These are phyloP conservation scores for Lamprologus ornatipinnis DNA, from an alignment of 2,113 vertebrate genomes.

Conservation along the genomic window DNA sequence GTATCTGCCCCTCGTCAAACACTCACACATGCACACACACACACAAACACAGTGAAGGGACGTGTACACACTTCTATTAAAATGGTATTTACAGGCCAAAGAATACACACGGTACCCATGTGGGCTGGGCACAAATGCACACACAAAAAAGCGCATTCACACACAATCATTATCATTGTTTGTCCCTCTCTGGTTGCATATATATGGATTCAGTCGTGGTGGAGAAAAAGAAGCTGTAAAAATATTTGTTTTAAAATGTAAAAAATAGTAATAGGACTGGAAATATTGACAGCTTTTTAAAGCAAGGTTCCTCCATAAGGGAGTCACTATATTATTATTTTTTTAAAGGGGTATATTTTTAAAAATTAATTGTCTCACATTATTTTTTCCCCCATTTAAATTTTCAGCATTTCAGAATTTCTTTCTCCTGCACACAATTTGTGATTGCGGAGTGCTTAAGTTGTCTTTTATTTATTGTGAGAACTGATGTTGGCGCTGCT, in stretches of 20 bases:
- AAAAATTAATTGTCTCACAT: not conserved
- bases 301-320: not conserved
- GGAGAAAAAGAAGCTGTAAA: not conserved
- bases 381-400: not conserved
- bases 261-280: conserved; percentile 12
- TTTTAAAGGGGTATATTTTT: not conserved
- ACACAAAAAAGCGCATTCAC: not conserved
- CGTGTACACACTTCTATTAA: conserved; percentile 54
- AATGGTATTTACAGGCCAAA: conserved; percentile 60
- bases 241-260: not conserved
- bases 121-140: not conserved
- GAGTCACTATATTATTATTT: not conserved
- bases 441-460: conserved; percentile 69
- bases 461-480: conserved; percentile 81
- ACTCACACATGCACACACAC: conserved; percentile 21
- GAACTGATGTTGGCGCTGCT: conserved; percentile 86
- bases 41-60: not conserved
- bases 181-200: conserved; percentile 4
- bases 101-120: conserved; percentile 30
- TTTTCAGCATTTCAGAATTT: not conserved
- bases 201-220: conserved; percentile 15
- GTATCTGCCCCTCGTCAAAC: conserved; percentile 63
- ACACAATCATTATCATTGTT: not conserved
- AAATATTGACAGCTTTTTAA: not conserved
- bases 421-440: conserved; percentile 46